Base-by-base conservation (phyloP, 2,888 invertebrate genomes). In the Ormyrus rosae region DNA sequence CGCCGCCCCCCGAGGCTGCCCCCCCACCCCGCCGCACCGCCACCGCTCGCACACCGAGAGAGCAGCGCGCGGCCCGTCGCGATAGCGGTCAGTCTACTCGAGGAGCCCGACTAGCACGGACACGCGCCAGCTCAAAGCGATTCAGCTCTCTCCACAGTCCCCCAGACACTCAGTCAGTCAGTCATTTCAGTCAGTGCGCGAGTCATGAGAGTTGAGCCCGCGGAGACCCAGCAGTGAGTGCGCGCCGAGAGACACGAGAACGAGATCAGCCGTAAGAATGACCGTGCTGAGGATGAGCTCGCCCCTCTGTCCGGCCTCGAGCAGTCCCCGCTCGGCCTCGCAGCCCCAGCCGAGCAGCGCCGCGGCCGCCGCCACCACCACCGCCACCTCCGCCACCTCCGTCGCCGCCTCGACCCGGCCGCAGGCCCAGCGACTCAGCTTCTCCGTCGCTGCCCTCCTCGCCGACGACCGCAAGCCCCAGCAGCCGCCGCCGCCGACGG, bases 381-480 rank as follows among this genome's bases (percentile, higher is more conserved):
- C 19, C 19, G 19, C 19, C 19, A 2, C 19, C 19, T 19, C 19
- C 63, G 63, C 76, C 8, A 65, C 68, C 53, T 69, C 74, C 71
- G 70, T 83, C 70, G 51, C 83, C 75, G 58, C 19, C 19, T 19
- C 19, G 19, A 19, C 19, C 19, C 19, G 93, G 92, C 83, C 58
- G 81, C 76, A 19, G 55, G 74, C 83, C 58, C 89, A 89, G 63
- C 82, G 86, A 65, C 86, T 92, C 76, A 93, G 93, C 85, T 94
- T 94, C 88, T 92, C 93, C 80, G 93, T 94, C 84, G 93, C 93
- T 6, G 92, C 93, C 9, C 91, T 93, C 8, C 87, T 94, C 9
- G 91, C 93, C 65, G 93, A 94, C 83, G 91, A 94, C 6, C 88
- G 84, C 74, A 88, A 87, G 48, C 78, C 83, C 48, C 81, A 7